phyloP scores from a whole-genome alignment of 2,888 invertebrate species.

The Mesopsocus fuscifrons region DNA sequence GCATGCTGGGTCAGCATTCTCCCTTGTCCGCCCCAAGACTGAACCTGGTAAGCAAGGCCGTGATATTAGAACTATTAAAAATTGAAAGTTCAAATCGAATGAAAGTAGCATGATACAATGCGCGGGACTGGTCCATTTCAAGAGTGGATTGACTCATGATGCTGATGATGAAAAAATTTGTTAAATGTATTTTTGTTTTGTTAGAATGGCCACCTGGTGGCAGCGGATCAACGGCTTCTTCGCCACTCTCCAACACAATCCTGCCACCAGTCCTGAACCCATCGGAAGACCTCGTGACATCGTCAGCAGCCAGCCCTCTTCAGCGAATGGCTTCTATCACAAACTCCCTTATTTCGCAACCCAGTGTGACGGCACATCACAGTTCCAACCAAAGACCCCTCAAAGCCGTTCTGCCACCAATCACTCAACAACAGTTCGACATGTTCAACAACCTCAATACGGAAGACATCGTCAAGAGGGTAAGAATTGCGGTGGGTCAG shows the following conservation, averaged over 20 bases:
- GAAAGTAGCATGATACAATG: not conserved
- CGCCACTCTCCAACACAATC: slow-evolving; percentile 68
- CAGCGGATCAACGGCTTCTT: slow-evolving; percentile 55
- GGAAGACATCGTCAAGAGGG: slow-evolving; percentile 90
- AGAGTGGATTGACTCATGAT: not conserved
- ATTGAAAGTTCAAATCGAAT: no score
- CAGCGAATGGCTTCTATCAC: slow-evolving; percentile 98
- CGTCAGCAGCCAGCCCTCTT: slow-evolving; percentile 77
- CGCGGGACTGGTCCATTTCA: not conserved
- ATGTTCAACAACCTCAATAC: slow-evolving; percentile 95
- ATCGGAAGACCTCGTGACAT: slow-evolving; percentile 57
- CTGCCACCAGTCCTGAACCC: slow-evolving; percentile 68
- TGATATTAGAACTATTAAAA: no score
- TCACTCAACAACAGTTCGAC: slow-evolving; percentile 97
- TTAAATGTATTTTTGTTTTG: not conserved
- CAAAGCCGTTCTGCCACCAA: slow-evolving; percentile 91
- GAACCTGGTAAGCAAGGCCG: slow-evolving; percentile 52
- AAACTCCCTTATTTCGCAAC: slow-evolving; percentile 85
- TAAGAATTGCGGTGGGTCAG: slow-evolving; percentile 19
- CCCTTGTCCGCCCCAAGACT: slow-evolving; percentile 66
- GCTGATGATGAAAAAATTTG: no score
- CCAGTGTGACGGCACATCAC: slow-evolving; percentile 62
- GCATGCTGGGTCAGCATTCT: slow-evolving; percentile 69
- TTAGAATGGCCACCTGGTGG: slow-evolving; percentile 4
- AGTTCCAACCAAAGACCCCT: slow-evolving; percentile 69